Conservation (phyloP, 2,113 vertebrate genomes). For the Saguinus imperator region DNA sequence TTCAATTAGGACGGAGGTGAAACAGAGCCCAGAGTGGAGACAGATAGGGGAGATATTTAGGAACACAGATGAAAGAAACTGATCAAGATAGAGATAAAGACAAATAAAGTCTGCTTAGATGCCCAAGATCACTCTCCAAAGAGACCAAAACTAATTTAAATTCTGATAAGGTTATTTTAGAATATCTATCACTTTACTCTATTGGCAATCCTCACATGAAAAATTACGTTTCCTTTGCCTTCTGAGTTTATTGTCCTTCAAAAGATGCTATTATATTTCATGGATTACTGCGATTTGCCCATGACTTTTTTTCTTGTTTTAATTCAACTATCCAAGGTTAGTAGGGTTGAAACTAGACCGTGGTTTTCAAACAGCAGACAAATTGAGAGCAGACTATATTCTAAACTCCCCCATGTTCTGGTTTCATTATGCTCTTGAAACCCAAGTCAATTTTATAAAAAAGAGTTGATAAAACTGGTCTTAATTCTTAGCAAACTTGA, state of each 20-base stretch:
- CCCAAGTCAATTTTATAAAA: conserved; percentile 73
- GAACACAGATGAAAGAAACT: conserved; percentile 3
- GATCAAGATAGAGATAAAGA: neutral
- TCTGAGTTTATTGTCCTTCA: neutral
- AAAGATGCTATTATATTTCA: conserved; percentile 13
- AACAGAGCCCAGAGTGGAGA: neutral
- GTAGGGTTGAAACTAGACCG: conserved; percentile 75
- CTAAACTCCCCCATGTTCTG: conserved; percentile 75
- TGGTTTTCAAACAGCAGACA: conserved; percentile 73
- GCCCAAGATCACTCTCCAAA: neutral
- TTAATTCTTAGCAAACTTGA: conserved; percentile 66
- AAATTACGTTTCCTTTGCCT: neutral
- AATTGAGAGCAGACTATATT: conserved; percentile 74
- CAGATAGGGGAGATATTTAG: neutral
- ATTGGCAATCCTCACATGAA: neutral
- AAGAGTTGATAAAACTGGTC: conserved; percentile 59
- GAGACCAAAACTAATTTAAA: neutral
- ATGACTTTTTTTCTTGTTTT: conserved; percentile 33
- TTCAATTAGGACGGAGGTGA: neutral
- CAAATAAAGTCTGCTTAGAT: neutral
- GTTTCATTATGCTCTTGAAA: conserved; percentile 79
- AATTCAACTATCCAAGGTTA: conserved; percentile 58
- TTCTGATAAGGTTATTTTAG: neutral
- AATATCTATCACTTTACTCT: neutral
- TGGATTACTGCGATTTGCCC: neutral